These are phyloP conservation scores for Coptotermes formosanus DNA, from an alignment of 1,140 invertebrate species.

Conservation along the genomic window DNA sequence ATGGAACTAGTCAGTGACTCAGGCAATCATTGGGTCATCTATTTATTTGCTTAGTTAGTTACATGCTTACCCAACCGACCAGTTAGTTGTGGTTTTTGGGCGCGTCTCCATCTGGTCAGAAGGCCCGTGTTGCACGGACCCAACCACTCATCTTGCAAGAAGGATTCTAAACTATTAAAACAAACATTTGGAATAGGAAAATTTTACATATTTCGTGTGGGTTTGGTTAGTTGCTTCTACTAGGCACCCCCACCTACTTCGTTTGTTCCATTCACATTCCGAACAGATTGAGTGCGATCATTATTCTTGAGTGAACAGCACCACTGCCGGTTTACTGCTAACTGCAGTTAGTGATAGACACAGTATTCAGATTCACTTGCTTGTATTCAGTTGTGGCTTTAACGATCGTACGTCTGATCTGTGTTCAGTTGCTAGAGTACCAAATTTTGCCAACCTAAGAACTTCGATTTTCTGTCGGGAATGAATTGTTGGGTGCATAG, in stretches of 20 bases:
- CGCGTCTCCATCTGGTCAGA: neutral
- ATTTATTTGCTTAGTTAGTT: too few relatives aligned
- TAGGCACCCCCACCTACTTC: neutral
- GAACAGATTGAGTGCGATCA: slow-evolving; percentile 6
- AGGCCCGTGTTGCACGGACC: neutral
- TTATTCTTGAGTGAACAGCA: neutral
- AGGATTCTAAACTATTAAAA: slow-evolving; percentile 1
- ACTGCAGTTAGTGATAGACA: neutral
- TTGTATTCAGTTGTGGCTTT: too few relatives aligned
- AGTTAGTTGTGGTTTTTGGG: too few relatives aligned
- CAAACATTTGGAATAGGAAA: neutral
- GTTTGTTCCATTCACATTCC: slow-evolving; percentile 1
- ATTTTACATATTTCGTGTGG: slow-evolving; percentile 16
- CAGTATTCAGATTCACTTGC: too few relatives aligned
- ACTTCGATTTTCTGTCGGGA: too few relatives aligned
- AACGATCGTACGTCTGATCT: too few relatives aligned
- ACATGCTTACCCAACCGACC: too few relatives aligned
- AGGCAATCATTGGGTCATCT: too few relatives aligned
- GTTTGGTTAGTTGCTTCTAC: neutral
- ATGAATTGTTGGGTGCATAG: too few relatives aligned
- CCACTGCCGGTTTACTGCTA: neutral
- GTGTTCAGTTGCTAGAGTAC: too few relatives aligned
- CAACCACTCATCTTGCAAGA: neutral
- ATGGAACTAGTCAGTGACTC: too few relatives aligned
- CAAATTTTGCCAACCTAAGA: too few relatives aligned